Conservation (phyloP, 2,888 invertebrate species). For the Noctua pronuba region DNA sequence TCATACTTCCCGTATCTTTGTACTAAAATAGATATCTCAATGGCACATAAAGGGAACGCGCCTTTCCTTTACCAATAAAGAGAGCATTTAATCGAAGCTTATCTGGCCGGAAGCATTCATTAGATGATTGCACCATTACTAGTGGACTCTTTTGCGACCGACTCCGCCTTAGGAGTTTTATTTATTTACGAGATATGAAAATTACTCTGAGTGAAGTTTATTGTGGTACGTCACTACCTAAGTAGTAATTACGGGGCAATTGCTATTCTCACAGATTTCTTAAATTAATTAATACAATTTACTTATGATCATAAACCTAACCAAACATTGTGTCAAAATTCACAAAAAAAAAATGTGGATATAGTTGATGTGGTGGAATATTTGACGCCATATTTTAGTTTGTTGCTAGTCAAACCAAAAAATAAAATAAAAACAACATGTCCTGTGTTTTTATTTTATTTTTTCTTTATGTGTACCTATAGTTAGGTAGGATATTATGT, state of each 20-base stretch:
- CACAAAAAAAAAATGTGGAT: not conserved
- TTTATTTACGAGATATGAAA: constrained; percentile 71
- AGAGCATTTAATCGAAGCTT: constrained; percentile 90
- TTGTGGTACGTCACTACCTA: not conserved
- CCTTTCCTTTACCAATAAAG: constrained; percentile 89
- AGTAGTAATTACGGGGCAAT: no score
- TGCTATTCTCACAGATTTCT: not conserved
- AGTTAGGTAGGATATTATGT: not conserved
- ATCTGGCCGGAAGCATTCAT: constrained; percentile 90
- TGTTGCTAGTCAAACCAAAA: no score
- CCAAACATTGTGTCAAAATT: not conserved
- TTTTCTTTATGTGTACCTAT: not conserved
- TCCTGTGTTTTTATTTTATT: not conserved
- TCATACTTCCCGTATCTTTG: constrained; percentile 75
- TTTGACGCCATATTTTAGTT: not conserved
- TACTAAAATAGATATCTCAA: constrained; percentile 85
- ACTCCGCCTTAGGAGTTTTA: constrained; percentile 76
- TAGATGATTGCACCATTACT: constrained; percentile 90
- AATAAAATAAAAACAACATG: no score
- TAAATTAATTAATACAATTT: not conserved
- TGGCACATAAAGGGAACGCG: constrained; percentile 88
- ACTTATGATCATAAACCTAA: not conserved
- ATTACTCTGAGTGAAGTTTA: constrained; percentile 26
- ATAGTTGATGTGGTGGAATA: not conserved
- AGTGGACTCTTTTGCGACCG: constrained; percentile 82